These are phyloP conservation scores for Cepphus grylle DNA, from an alignment of 2,113 vertebrate genomes.

Conservation along the genomic window DNA sequence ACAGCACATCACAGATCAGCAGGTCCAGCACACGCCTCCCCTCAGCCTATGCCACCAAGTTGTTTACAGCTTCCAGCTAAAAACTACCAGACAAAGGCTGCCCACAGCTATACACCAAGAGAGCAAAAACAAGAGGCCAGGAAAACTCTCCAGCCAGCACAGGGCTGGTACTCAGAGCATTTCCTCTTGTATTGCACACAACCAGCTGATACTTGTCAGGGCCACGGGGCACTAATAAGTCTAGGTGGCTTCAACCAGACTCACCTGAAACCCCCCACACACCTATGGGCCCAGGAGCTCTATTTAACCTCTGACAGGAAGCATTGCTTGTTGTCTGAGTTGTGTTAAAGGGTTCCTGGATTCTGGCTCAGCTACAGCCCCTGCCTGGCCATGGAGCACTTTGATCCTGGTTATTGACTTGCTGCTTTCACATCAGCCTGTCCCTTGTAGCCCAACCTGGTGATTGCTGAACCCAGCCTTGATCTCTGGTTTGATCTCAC, in stretches of 20 bases:
- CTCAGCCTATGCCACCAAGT: fast-evolving
- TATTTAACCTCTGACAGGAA: not conserved
- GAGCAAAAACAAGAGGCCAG: fast-evolving
- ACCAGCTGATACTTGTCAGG: not conserved
- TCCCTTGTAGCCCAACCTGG: fast-evolving
- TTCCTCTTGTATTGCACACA: not conserved
- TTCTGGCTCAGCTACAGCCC: fast-evolving
- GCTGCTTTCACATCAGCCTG: fast-evolving
- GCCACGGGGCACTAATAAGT: not conserved
- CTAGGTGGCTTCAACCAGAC: not conserved
- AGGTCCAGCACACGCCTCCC: fast-evolving
- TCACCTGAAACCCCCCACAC: fast-evolving
- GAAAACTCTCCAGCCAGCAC: fast-evolving
- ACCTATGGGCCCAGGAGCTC: not conserved
- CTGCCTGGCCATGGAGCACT: fast-evolving
- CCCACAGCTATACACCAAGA: fast-evolving
- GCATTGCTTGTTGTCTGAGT: fast-evolving
- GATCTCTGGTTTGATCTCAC: not conserved
- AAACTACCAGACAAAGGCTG: not conserved
- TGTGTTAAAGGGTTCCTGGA: fast-evolving
- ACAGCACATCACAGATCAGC: fast-evolving
- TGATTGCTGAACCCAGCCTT: not conserved
- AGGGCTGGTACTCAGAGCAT: fast-evolving
- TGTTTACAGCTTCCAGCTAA: not conserved
- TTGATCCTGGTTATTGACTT: fast-evolving